Base-by-base conservation (phyloP, 2,888 invertebrate species). In the Chymomyza procnemis region DNA sequence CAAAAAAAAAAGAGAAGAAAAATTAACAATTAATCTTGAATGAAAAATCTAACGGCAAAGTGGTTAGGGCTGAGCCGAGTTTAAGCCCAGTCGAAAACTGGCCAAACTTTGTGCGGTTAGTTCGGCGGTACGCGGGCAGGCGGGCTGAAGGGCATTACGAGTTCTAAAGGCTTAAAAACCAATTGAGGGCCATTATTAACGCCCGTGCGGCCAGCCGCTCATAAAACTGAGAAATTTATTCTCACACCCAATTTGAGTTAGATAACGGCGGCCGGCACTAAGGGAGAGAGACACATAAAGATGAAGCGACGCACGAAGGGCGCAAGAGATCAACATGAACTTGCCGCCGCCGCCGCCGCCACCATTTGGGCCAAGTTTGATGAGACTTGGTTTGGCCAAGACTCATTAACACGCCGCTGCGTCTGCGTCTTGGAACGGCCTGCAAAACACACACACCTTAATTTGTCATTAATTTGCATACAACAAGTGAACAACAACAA, bases 381-480 rank as follows among this genome's bases (percentile, higher is more conserved):
- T 66, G 74, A 76, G 71, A n/a, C 72, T 41, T 41, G 50, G 50
- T 50, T 58, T 56, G 16, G 19, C 21, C 34, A 16, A 18, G 21
- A 14, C 60, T 60, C 46, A 41, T 58, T 58, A 34, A 58, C 58
- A 58, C 34, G 58, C 46, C 16, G 54, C 54, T 21, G 18, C 8
- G 54, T n/a, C 18, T 16, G n/a, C 14, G 14, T 16, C 47, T 47
- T 26, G n/a, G 71, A 26, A 6, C 26, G 61, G 76, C 68, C 78
- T 84, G 81, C 81, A 85, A 85, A 81, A 85, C 78, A 85, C 85
- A 50, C 50, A 84, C 85, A 83, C 85, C 84, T 83, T 83, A 81
- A 81, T 84, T 84, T 79, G 77, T 84, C 84, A 81, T 84, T 87
- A 82, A 85, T 85, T 85, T 85, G 84, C 85, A 85, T 85, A 87